Evolutionary conservation across 2,113 vertebrate species (phyloP).

Genomic region (Propithecus coquereli): DNA sequence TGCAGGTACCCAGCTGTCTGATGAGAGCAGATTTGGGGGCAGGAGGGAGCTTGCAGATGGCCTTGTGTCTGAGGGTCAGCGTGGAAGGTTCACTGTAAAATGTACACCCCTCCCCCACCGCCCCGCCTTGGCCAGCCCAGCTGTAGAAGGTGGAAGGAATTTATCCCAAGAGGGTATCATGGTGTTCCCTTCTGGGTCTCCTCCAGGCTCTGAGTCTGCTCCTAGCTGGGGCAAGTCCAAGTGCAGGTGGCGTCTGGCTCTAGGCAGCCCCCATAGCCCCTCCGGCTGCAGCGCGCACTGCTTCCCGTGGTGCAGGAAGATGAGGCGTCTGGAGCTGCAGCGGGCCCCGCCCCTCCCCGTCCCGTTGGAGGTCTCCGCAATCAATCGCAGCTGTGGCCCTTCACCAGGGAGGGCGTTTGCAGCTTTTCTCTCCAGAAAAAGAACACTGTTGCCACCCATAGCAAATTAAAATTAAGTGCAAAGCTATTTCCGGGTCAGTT

Average conservation of each 20-base stretch:
- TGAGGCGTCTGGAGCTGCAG: fast-evolving
- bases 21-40: neutral
- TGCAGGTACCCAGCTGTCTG: neutral
- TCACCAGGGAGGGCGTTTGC: neutral
- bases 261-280: fast-evolving
- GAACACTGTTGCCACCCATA: conserved; percentile 28
- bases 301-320: neutral
- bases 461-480: conserved; percentile 65
- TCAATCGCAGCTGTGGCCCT: neutral
- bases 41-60: fast-evolving
- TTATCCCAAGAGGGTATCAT: fast-evolving
- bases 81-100: fast-evolving
- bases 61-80: fast-evolving
- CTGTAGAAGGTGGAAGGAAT: neutral
- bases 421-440: conserved; percentile 31
- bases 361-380: conserved; percentile 38
- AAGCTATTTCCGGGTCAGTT: conserved; percentile 71
- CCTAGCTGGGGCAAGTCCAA: too few species aligned
- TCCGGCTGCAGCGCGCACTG: fast-evolving
- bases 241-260: fast-evolving
- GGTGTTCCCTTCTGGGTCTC: fast-evolving
- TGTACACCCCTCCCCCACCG: too few species aligned
- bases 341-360: neutral
- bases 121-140: fast-evolving
- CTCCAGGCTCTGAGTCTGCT: fast-evolving